Evolutionary conservation across 1,140 invertebrate species (phyloP).

Genomic region (Trichogramma pretiosum): DNA sequence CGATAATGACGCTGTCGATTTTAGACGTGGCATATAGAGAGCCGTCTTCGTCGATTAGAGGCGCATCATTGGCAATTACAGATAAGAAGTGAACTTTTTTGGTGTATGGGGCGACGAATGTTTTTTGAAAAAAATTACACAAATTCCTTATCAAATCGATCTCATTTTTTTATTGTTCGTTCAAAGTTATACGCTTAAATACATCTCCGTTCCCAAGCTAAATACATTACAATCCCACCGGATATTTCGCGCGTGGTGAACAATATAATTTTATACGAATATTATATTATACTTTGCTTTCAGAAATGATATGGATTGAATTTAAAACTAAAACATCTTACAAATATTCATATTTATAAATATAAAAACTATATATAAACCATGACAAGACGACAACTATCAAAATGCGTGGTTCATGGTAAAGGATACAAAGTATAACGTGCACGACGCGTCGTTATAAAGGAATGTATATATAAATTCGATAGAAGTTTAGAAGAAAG

Average conservation of each 20-base stretch:
- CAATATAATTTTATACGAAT: slow-evolving; percentile 3
- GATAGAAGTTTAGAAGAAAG: slow-evolving; percentile 1
- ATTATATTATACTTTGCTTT: too few species aligned
- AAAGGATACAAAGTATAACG: slow-evolving; percentile 11
- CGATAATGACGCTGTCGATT: too few species aligned
- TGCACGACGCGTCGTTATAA: too few species aligned
- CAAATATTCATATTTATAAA: too few species aligned
- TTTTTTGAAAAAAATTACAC: too few species aligned
- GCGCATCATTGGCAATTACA: too few species aligned
- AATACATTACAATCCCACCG: slow-evolving; percentile 11
- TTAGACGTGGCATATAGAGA: too few species aligned
- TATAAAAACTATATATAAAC: slow-evolving; percentile 6
- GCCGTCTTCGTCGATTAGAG: too few species aligned
- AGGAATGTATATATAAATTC: slow-evolving; percentile 14
- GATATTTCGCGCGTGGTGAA: slow-evolving; percentile 8
- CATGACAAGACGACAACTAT: slow-evolving; percentile 15
- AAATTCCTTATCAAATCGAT: slow-evolving; percentile 15
- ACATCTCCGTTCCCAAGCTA: slow-evolving; percentile 12
- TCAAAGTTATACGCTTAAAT: slow-evolving; percentile 16
- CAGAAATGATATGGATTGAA: too few species aligned
- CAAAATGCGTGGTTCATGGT: slow-evolving; percentile 12
- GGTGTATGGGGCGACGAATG: too few species aligned
- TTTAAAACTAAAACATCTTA: too few species aligned
- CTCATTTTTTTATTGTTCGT: slow-evolving; percentile 15
- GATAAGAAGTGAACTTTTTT: too few species aligned